Evolutionary conservation across 2,113 vertebrate species (phyloP).

Genomic region (Crypturellus undulatus): DNA sequence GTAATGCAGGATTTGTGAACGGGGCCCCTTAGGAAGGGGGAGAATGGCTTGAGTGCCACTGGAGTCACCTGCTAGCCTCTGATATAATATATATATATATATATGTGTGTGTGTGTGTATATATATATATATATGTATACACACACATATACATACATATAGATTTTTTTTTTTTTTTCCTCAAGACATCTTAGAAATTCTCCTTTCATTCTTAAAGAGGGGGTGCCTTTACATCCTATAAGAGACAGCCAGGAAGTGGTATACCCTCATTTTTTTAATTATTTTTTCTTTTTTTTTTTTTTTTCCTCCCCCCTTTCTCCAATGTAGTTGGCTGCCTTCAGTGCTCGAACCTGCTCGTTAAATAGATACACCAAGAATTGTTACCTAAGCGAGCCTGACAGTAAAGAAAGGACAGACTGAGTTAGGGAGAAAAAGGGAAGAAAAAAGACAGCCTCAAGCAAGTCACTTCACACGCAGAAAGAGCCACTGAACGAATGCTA

Average conservation of each 20-base stretch:
- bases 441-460: slow-evolving; percentile 79
- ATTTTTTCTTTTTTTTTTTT: slow-evolving; percentile 35
- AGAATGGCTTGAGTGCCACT: slow-evolving; percentile 59
- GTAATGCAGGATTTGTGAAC: slow-evolving; percentile 48
- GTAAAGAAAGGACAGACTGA: slow-evolving; percentile 69
- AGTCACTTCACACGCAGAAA: slow-evolving; percentile 82
- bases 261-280: slow-evolving; percentile 64
- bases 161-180: neutral
- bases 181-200: slow-evolving; percentile 37
- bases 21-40: slow-evolving; percentile 39
- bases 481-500: slow-evolving; percentile 82
- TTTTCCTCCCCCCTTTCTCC: slow-evolving; percentile 53
- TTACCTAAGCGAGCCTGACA: slow-evolving; percentile 83
- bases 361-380: slow-evolving; percentile 84
- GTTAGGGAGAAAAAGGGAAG: slow-evolving; percentile 67
- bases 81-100: neutral
- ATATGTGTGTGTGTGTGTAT: too few species aligned
- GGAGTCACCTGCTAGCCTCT: slow-evolving; percentile 51
- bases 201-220: slow-evolving; percentile 65
- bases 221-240: slow-evolving; percentile 58
- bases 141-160: too few species aligned
- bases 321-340: slow-evolving; percentile 79
- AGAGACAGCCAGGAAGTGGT: slow-evolving; percentile 49
- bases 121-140: too few species aligned
- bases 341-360: slow-evolving; percentile 85